Evolutionary conservation across 2,797 vertebrate genomes (phyloP).

Genomic region (Peromyscus eremicus): DNA sequence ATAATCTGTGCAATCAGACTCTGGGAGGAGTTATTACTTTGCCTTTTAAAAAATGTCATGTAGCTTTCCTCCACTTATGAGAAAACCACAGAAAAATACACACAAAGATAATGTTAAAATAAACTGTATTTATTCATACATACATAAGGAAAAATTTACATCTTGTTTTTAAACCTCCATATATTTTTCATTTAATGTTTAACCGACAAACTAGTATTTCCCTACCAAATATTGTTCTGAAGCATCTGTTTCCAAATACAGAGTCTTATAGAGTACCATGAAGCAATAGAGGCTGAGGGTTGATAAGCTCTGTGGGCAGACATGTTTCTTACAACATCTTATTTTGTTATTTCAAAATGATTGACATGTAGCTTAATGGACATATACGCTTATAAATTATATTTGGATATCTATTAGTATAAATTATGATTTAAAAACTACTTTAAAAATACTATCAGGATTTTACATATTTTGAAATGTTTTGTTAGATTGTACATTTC

Average conservation of each 20-base stretch:
- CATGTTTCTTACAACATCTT: not conserved
- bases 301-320: fast-evolving
- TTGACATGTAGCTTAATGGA: not conserved
- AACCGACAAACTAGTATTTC: not conserved
- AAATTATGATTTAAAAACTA: not conserved
- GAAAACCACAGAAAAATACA: not conserved
- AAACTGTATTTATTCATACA: not conserved
- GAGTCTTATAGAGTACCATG: not conserved
- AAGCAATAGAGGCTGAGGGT: not conserved
- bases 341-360: not conserved
- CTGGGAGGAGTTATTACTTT: not conserved
- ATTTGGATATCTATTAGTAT: not conserved
- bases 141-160: not conserved
- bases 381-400: not conserved
- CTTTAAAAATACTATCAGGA: not conserved
- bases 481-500: not conserved
- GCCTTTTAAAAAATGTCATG: not conserved
- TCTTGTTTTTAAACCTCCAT: not conserved
- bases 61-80: not conserved
- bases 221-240: slow-evolving; percentile 1
- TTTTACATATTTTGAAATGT: not conserved
- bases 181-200: slow-evolving; percentile 13
- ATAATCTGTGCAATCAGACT: not conserved
- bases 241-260: not conserved
- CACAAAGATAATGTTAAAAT: not conserved